Evolutionary conservation across 2,797 vertebrate species (phyloP).

Genomic region (Decapterus maruadsi): DNA sequence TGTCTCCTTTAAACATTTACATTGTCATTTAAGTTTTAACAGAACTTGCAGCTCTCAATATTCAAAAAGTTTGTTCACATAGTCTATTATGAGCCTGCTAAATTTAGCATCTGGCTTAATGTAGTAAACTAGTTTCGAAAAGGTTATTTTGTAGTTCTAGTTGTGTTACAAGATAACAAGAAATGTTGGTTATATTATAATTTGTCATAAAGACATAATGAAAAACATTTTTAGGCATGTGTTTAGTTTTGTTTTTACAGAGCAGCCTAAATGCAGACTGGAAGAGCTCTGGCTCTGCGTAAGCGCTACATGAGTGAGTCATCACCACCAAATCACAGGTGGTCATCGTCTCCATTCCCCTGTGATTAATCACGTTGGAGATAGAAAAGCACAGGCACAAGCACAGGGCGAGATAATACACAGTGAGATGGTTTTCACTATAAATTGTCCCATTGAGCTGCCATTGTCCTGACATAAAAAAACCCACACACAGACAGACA

Average conservation of each 20-base stretch:
- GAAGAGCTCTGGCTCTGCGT: background rate
- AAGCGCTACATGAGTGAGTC: constrained; percentile 10
- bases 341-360: constrained; percentile 1
- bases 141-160: background rate
- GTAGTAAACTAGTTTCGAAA: too few species aligned
- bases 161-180: background rate
- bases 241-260: background rate
- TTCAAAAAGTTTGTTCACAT: too few species aligned
- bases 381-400: constrained; percentile 43
- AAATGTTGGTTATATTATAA: background rate
- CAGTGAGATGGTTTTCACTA: constrained; percentile 32
- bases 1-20: too few species aligned
- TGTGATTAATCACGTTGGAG: constrained; percentile 56
- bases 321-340: constrained; percentile 14
- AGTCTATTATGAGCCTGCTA: too few species aligned
- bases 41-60: too few species aligned
- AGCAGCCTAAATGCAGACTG: background rate
- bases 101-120: too few species aligned
- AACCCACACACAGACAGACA: constrained; percentile 1
- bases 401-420: constrained; percentile 11
- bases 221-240: too few species aligned
- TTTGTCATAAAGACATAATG: background rate
- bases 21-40: too few species aligned
- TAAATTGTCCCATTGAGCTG: constrained; percentile 60
- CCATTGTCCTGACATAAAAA: constrained; percentile 53